Evolutionary conservation across 1,140 invertebrate species (phyloP).

Genomic region (Sycophila sp.): DNA sequence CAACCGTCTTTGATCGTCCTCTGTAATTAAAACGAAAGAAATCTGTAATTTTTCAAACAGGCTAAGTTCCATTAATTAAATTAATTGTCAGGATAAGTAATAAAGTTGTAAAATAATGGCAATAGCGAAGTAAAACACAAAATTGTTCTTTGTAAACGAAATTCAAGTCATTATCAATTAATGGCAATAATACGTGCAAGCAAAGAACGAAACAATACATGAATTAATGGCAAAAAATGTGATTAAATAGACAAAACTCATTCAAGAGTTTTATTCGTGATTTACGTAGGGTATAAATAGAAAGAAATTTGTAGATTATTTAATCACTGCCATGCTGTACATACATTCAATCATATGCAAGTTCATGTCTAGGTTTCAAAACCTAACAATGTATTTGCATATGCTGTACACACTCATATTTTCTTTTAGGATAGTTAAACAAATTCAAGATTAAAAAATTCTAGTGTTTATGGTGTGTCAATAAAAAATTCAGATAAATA

Average conservation of each 20-base stretch:
- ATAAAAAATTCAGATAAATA: background rate
- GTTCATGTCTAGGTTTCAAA: constrained; percentile 36
- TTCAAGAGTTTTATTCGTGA: constrained; percentile 25
- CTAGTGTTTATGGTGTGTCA: constrained; percentile 21
- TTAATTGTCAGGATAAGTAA: constrained; percentile 4
- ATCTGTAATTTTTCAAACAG: constrained; percentile 27
- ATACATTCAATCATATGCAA: constrained; percentile 55
- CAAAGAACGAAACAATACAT: background rate
- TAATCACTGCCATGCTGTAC: constrained; percentile 63
- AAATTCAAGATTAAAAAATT: constrained; percentile 23
- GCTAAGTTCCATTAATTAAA: constrained; percentile 22
- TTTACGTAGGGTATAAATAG: constrained; percentile 23
- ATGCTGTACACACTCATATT: constrained; percentile 4
- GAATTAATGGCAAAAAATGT: constrained; percentile 25
- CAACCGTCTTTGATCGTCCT: constrained; percentile 16
- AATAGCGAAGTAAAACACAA: constrained; percentile 6
- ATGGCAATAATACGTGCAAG: constrained; percentile 16
- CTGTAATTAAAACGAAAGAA: constrained; percentile 24
- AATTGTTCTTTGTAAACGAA: background rate
- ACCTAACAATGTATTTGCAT: constrained; percentile 8
- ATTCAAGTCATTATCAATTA: background rate
- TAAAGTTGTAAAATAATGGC: constrained; percentile 7
- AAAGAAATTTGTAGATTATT: constrained; percentile 17
- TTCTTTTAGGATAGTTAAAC: constrained; percentile 29
- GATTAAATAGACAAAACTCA: constrained; percentile 23